These are phyloP conservation scores for Cryptocephalus moraei DNA, from an alignment of 2,888 invertebrate genomes.

Conservation along the genomic window DNA sequence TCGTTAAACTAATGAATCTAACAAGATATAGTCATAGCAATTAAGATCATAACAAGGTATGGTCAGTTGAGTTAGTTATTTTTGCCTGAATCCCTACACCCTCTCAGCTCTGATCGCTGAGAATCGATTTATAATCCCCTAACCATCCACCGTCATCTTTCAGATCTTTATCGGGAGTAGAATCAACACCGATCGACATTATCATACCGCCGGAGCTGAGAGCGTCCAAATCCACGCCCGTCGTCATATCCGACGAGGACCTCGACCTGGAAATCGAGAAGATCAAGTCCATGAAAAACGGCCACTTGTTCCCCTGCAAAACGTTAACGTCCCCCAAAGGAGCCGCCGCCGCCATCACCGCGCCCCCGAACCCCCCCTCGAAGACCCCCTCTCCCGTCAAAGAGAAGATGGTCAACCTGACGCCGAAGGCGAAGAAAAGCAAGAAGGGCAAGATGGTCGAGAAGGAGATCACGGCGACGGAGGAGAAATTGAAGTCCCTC, in stretches of 20 bases:
- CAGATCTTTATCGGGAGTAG: constrained; percentile 43
- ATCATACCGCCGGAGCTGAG: constrained; percentile 32
- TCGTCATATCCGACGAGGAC: constrained; percentile 54
- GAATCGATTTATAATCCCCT: no score
- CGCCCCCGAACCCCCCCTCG: background rate
- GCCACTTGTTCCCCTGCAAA: constrained; percentile 8
- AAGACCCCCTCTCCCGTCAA: background rate
- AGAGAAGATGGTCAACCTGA: background rate
- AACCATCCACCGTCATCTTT: background rate
- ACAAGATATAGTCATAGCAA: no score
- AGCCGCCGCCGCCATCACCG: background rate
- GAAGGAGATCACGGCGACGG: constrained; percentile 18
- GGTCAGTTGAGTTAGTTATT: no score
- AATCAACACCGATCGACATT: constrained; percentile 62
- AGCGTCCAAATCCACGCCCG: constrained; percentile 41
- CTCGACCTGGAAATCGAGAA: constrained; percentile 59
- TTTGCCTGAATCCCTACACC: no score
- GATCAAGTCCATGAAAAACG: constrained; percentile 44
- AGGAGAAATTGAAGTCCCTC: constrained; percentile 20
- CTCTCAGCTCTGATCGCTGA: no score
- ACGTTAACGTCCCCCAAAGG: constrained; percentile 5
- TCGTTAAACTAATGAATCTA: no score
- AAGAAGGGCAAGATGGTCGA: constrained; percentile 15
- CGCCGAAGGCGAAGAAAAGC: constrained; percentile 1
- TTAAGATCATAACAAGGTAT: no score